phyloP scores from a whole-genome alignment of 2,888 invertebrate genomes.

The Ceratothoa steindachneri region DNA sequence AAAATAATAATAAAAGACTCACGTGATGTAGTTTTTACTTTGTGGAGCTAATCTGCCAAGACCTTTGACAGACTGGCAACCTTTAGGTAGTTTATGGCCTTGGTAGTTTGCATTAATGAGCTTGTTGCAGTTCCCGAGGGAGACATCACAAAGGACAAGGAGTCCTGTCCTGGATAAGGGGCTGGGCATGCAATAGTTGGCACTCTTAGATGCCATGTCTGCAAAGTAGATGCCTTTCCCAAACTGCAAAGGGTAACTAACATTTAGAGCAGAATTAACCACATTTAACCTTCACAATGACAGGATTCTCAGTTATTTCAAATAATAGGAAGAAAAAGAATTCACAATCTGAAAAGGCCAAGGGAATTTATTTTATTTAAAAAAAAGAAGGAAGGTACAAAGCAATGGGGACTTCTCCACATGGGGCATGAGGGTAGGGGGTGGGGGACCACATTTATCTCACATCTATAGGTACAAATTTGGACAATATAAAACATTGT shows the following conservation, averaged over 20 bases:
- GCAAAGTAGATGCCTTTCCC: constrained; percentile 98
- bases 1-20: no score
- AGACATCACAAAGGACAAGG: constrained; percentile 88
- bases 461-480: no score
- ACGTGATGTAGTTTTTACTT: constrained; percentile 59
- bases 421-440: no score
- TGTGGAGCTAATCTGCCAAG: constrained; percentile 79
- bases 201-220: constrained; percentile 97
- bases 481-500: no score
- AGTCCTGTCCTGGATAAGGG: constrained; percentile 68
- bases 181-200: constrained; percentile 86
- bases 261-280: no score
- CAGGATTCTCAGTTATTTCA: neutral
- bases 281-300: no score
- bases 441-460: no score
- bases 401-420: no score
- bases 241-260: constrained; percentile 70
- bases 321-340: neutral
- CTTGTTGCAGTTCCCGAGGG: constrained; percentile 69
- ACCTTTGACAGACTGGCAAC: constrained; percentile 84
- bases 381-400: no score
- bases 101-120: constrained; percentile 64
- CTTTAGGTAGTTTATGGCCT: constrained; percentile 67
- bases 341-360: neutral
- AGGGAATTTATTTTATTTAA: no score